These are phyloP conservation scores for Hypothenemus hampei DNA, from an alignment of 1,140 invertebrate species.

Conservation along the genomic window DNA sequence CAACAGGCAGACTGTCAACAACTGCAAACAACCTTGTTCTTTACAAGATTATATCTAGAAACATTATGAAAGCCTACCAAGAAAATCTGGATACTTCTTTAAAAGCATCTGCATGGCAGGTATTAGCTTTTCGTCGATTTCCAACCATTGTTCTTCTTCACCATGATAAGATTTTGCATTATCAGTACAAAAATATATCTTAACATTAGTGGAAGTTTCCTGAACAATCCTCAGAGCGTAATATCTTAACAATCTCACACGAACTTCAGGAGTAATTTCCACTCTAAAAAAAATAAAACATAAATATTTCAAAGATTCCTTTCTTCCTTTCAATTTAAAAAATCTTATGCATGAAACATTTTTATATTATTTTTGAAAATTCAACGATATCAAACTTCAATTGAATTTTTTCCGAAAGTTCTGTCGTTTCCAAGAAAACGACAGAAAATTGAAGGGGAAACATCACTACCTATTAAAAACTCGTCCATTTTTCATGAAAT, in stretches of 20 bases:
- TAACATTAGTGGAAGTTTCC: conserved; percentile 56
- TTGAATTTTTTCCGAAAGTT: too few species aligned
- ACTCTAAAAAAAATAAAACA: conserved; percentile 37
- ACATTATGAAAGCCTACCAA: conserved; percentile 11
- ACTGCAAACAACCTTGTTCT: conserved; percentile 40
- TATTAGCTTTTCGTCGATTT: conserved; percentile 61
- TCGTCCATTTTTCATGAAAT: conserved; percentile 59
- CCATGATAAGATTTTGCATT: conserved; percentile 82
- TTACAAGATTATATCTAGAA: too few species aligned
- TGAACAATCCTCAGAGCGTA: conserved; percentile 58
- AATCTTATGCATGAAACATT: too few species aligned
- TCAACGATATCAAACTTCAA: too few species aligned
- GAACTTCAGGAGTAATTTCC: conserved; percentile 35
- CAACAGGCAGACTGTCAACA: conserved; percentile 65
- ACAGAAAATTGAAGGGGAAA: conserved; percentile 4
- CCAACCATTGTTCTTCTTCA: conserved; percentile 71
- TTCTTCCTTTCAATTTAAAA: too few species aligned
- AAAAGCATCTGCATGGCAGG: conserved; percentile 68
- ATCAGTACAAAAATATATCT: conserved; percentile 74
- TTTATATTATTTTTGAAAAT: too few species aligned
- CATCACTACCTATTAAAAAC: conserved; percentile 63
- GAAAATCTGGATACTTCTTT: conserved; percentile 68
- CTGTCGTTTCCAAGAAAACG: too few species aligned
- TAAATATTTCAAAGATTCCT: background rate
- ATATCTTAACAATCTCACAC: conserved; percentile 38